These are phyloP conservation scores for Carduelis carduelis DNA, from an alignment of 2,797 vertebrate genomes.

Conservation along the genomic window DNA sequence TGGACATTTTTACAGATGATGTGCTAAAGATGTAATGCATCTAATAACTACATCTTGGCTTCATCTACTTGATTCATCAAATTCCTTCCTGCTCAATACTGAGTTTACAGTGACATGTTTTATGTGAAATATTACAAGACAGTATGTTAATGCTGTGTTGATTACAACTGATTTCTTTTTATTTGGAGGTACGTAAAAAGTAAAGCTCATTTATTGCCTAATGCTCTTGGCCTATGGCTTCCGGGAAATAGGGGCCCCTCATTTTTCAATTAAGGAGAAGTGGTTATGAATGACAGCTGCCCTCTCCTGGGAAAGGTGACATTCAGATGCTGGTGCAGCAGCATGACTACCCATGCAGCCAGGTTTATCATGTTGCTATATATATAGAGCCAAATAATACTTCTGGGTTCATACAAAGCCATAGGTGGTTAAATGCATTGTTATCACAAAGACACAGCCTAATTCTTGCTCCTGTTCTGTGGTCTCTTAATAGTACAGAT, in stretches of 20 bases:
- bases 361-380: neutral
- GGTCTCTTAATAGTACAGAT: neutral
- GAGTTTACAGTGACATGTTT: conserved; percentile 54
- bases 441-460: neutral
- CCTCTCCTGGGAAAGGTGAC: neutral
- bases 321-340: neutral
- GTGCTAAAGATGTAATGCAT: conserved; percentile 72
- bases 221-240: conserved; percentile 1
- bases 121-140: conserved; percentile 49
- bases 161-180: conserved; percentile 22
- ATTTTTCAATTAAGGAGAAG: neutral
- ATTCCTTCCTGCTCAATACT: conserved; percentile 61
- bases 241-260: neutral
- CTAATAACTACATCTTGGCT: conserved; percentile 70
- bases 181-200: neutral
- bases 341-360: neutral
- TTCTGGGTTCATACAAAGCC: neutral
- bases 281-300: neutral
- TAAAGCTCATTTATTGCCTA: neutral
- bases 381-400: neutral
- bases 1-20: conserved; percentile 72
- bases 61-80: conserved; percentile 74
- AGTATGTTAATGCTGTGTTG: conserved; percentile 43
- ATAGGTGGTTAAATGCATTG: neutral
- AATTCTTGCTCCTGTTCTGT: neutral